Evolutionary conservation across 2,113 vertebrate species (phyloP), one percentile per base, ranked within the genome.

Genomic region (Hiodon tergisus): DNA sequence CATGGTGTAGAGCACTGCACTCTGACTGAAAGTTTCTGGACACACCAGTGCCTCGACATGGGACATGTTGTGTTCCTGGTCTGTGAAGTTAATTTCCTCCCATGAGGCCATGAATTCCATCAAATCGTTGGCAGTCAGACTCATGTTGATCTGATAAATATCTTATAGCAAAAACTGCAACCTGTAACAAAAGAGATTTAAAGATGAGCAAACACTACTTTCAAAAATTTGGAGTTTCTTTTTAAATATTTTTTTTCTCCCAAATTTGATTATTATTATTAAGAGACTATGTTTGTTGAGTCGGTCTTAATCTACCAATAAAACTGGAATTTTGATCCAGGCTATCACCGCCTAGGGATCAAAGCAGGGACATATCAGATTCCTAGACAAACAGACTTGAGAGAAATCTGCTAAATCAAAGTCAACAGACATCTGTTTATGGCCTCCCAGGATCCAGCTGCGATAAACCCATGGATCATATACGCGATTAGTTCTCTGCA

Each of bases 31-130:
- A 0, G 86, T 84, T 11, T 76, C 67, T 0, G 90, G 65, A 8
- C 97, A 99, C 48, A 90, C 81, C 16, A 94, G 73, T 0, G 90
- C 72, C 2, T 96, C 94, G 0, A 88, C 86, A 48, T 91, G 92
- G 0, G 93, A 88, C 85, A 91, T 92, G 88, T 92, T 93, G 1
- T 83, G 78, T 67, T 76, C 68, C 58, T 88, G 77, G 67, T 95
- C 92, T 0, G 93, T 93, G 82, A 95, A 85, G 86, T 98, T 98
- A 71, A 93, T 87, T 0, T 93, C 87, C 5, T 89, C 83, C 4
- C 86, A 83, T 68, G 90, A 79, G 51, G 93, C 92, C 69, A 90
- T 77, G 0, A 91, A 85, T 0, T 92, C 92, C 84, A 60, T 77
- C 7, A 89, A 78, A 48, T 89, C 86, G 47, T 77, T 85, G 78